Evolutionary conservation across 1,140 invertebrate species (phyloP), one percentile per base, ranked within the genome.

Genomic region (Vanessa atalanta): DNA sequence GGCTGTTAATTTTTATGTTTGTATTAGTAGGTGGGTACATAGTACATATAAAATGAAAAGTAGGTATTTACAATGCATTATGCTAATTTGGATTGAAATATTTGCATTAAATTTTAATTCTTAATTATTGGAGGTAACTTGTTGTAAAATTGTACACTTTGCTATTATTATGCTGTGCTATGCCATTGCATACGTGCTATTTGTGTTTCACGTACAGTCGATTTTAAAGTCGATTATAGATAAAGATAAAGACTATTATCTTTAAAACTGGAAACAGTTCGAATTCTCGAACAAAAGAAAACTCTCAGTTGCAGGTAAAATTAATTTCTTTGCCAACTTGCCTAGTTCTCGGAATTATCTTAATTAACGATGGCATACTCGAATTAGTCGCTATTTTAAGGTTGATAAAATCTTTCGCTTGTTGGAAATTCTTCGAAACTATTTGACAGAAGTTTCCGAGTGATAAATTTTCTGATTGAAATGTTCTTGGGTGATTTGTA

Each of bases 351-450:
- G 64, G 72, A 53, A 79, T 81, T 71, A 83, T 80, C 79, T 84
- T 83, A 80, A 84, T 84, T 79, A 83, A 74, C 77, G 79, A 73
- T 23, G 63, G 75, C 75, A 77, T 55, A 77, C 72, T 79, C 69
- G 73, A 73, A 79, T 80, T 79, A 83, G 82, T 80, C 72, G 77
- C 72, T 79, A 72, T 81, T 84, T 82, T 70, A 76, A 81, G 65
- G 82, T 78, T 63, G 75, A 60, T 70, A 70, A 71, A 79, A 74
- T 65, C 75, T 72, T 73, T 66, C 73, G 50, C 75, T 50, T 75
- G 72, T 50, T 79, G 65, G 50, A 72, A 72, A 79, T 55, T 77
- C 73, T 75, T 73, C 50, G 20, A 16, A 81, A 79, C 75, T 72
- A 77, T 76, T 81, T 63, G 61, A 75, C 69, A 53, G 64, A 47